Conservation (phyloP, 2,113 vertebrate species). For the Cichladusa arquata region DNA sequence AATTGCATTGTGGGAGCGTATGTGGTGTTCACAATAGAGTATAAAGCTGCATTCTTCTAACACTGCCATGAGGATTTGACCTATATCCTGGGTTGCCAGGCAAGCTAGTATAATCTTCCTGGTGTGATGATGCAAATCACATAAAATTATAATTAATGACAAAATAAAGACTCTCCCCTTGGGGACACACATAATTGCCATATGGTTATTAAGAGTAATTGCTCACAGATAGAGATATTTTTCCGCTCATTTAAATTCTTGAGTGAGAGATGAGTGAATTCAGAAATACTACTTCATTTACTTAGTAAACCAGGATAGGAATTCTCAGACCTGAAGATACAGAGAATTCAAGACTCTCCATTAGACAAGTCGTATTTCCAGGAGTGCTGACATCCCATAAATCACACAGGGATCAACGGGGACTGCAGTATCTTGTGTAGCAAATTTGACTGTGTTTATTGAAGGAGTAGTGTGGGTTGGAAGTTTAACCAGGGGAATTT, state of each 20-base stretch:
- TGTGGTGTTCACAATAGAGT: neutral
- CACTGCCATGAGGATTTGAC: conserved; percentile 32
- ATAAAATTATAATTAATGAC: conserved; percentile 57
- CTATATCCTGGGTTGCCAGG: conserved; percentile 34
- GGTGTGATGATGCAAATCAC: conserved; percentile 44
- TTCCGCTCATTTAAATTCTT: neutral
- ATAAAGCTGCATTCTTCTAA: conserved; percentile 18
- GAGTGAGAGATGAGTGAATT: neutral
- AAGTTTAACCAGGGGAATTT: neutral
- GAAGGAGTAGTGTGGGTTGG: neutral
- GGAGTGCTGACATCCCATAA: neutral
- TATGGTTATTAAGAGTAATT: conserved; percentile 54
- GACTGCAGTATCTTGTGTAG: neutral
- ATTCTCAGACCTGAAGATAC: neutral
- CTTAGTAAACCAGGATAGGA: neutral
- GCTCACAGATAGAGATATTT: conserved; percentile 26
- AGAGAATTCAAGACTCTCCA: neutral
- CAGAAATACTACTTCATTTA: neutral
- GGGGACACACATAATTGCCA: conserved; percentile 40
- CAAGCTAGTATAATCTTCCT: conserved; percentile 11
- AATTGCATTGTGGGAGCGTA: conserved; percentile 15
- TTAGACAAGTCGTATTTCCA: neutral
- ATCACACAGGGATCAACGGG: neutral
- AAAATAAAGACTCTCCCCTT: conserved; percentile 52
- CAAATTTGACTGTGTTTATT: neutral